Percentiles rank a stretch among this genome's conserved stretches.
These are phyloP conservation scores for Eristalinus sepulchralis DNA, from an alignment of 2,888 invertebrate species.

Conservation along the genomic window DNA sequence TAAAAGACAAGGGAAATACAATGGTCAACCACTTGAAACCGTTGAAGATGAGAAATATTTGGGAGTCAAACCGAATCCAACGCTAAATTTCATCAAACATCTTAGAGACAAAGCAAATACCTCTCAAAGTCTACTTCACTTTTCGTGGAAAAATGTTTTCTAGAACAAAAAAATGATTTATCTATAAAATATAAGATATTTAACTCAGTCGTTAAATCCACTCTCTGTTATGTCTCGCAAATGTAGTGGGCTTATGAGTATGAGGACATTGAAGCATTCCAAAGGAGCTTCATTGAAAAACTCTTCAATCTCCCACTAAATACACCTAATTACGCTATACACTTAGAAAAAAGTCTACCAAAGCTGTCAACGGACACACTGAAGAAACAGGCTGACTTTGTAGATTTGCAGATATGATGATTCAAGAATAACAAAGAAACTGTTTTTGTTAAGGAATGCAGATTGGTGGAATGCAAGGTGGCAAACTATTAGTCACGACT, in stretches of 20 bases:
- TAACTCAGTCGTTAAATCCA: no score
- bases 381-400: background rate
- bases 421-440: background rate
- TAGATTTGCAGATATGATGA: background rate
- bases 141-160: background rate
- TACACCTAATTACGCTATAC: no score
- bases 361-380: background rate
- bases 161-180: background rate
- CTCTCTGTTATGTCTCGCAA: no score
- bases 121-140: background rate
- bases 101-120: no score
- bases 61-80: no score
- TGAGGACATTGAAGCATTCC: no score
- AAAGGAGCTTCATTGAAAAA: background rate
- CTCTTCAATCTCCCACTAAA: no score
- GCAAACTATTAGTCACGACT: background rate
- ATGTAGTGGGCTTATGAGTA: no score
- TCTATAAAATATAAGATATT: no score
- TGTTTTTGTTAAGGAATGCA: background rate
- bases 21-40: background rate
- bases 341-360: background rate
- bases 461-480: background rate
- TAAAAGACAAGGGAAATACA: background rate
- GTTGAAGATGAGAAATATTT: background rate
- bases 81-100: no score